Conservation (phyloP, 2,113 vertebrate species). For the Solea senegalensis region DNA sequence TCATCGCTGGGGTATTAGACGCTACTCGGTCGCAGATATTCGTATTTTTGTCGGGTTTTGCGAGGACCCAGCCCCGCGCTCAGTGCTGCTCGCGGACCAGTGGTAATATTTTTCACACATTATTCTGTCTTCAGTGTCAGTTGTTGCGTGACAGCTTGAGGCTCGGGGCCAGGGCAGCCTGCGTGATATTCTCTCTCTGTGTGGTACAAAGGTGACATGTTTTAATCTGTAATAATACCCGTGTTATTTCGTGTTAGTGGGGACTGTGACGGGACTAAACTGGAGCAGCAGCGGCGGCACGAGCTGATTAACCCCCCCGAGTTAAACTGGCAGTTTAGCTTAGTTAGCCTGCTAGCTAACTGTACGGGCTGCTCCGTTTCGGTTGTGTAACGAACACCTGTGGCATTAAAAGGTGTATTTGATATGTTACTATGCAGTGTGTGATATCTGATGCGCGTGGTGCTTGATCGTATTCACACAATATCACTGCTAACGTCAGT, state of each 20-base stretch:
- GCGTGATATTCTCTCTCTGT: conserved; percentile 18
- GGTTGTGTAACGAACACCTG: conserved; percentile 78
- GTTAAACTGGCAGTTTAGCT: conserved; percentile 65
- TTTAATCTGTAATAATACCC: not conserved
- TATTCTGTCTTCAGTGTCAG: conserved; percentile 67
- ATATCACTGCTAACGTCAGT: not conserved
- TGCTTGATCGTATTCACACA: not conserved
- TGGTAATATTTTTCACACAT: conserved; percentile 51
- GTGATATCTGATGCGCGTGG: not conserved
- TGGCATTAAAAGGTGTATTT: conserved; percentile 54
- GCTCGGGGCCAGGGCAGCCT: conserved; percentile 51
- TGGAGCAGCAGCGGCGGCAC: conserved; percentile 10
- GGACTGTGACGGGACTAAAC: not conserved
- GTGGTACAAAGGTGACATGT: not conserved
- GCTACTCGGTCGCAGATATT: conserved; percentile 1
- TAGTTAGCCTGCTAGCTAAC: conserved; percentile 71
- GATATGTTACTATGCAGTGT: not conserved
- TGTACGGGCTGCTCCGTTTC: conserved; percentile 45
- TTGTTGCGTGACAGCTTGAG: conserved; percentile 76
- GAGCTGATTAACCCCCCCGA: conserved; percentile 13
- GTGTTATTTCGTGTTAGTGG: conserved; percentile 6
- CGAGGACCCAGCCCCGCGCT: conserved; percentile 13
- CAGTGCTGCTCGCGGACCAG: not conserved
- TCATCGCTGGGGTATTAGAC: conserved; percentile 48
- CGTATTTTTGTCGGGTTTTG: conserved; percentile 13